Conservation (phyloP, 1,140 invertebrate species). For the Cyclina sinensis region DNA sequence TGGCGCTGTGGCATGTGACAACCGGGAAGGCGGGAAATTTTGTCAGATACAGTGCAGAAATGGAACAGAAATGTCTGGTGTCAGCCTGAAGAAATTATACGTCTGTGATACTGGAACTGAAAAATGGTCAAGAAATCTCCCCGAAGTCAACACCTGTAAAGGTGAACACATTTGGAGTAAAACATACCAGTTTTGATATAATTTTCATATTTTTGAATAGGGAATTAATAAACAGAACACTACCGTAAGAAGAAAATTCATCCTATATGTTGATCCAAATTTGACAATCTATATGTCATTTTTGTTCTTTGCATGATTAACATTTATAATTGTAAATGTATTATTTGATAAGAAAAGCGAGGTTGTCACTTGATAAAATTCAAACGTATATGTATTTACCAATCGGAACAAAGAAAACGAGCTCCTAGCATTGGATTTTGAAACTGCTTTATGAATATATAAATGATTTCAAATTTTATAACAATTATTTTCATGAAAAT, state of each 20-base stretch:
- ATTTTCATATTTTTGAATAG: neutral
- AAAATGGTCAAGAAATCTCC: neutral
- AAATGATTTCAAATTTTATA: too few relatives aligned
- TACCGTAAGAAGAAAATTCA: too few relatives aligned
- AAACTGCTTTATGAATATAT: neutral
- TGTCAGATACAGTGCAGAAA: slow-evolving; percentile 16
- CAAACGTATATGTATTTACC: too few relatives aligned
- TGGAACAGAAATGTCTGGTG: slow-evolving; percentile 16
- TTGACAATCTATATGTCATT: too few relatives aligned
- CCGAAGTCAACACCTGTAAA: slow-evolving; percentile 3
- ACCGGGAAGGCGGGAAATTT: slow-evolving; percentile 17
- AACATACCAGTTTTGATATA: neutral
- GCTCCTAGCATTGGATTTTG: too few relatives aligned
- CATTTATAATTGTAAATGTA: neutral
- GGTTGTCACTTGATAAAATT: too few relatives aligned
- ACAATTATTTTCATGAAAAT: too few relatives aligned
- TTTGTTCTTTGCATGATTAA: too few relatives aligned
- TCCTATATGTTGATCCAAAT: too few relatives aligned
- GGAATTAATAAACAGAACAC: neutral
- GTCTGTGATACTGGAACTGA: neutral
- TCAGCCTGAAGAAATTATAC: neutral
- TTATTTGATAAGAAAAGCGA: too few relatives aligned
- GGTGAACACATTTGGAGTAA: neutral
- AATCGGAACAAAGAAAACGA: too few relatives aligned
- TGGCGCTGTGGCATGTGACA: slow-evolving; percentile 30